Base-by-base conservation (phyloP, 2,888 invertebrate genomes). In the Hyppa rectilinea region DNA sequence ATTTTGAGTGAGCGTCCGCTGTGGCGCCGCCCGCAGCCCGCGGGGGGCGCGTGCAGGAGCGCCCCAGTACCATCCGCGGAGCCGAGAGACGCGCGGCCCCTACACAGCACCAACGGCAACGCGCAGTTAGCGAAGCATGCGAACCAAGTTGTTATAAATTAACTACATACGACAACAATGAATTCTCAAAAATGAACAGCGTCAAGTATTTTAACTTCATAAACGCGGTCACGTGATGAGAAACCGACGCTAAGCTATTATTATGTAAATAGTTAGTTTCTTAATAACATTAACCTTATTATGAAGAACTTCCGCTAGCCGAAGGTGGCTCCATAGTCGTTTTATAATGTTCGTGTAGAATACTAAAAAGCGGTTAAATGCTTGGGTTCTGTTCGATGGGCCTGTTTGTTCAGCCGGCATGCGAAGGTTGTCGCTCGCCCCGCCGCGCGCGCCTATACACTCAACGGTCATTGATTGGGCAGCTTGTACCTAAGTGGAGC, bases 191-290 rank as follows among this genome's bases (percentile, higher is more conserved):
- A 58, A 49, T 56, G 23, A 70, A 47, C 36, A 47, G 53, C 58
- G 55, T 47, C 38, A 65, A 40, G 53, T 47, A 47, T 55, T 69
- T 31, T 67, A 69, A 65, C 36, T 53, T 53, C 17, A 58, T 71
- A 71, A 73, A 62, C 49, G 72, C 71, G 75, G 78, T 59, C 71
- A 69, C 63, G 75, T 53, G 83, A 61, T 76, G 83, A 75, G 83
- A 83, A 81, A 40, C 68, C 40, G 43, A 43, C 61, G 66, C 50
- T 60, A 58, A 70, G 53, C 71, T 47, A 76, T 85, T 81, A 78
- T 84, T 78, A 85, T 83, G 81, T 73, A 79, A 79, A 85, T 76
- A 69, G 58, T 75, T 66, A 64, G 66, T 71, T 73, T 78, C 56
- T 76, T 78, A 52, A 59, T 59, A 60, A 70, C 71, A 79, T 80